phyloP scores from a whole-genome alignment of 2,888 invertebrate species.

The Mantis religiosa region DNA sequence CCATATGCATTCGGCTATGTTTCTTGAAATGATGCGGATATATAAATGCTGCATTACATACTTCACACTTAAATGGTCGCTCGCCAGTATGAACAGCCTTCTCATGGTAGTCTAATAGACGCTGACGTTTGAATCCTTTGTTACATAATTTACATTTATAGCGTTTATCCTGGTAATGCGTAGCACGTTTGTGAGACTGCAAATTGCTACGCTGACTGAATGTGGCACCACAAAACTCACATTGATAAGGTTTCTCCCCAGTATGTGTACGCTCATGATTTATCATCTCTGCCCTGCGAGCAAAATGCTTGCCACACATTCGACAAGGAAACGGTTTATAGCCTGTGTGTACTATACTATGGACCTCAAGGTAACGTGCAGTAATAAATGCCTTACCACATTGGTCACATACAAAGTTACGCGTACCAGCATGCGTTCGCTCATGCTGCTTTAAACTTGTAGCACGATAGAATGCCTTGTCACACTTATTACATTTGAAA shows the following conservation, averaged over 20 bases:
- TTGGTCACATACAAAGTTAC: slow-evolving; percentile 63
- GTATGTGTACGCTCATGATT: slow-evolving; percentile 80
- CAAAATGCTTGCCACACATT: slow-evolving; percentile 70
- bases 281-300: slow-evolving; percentile 67
- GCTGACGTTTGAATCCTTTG: slow-evolving; percentile 67
- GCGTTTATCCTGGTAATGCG: slow-evolving; percentile 69
- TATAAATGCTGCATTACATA: slow-evolving; percentile 72
- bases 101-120: slow-evolving; percentile 74
- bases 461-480: slow-evolving; percentile 69
- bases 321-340: slow-evolving; percentile 66
- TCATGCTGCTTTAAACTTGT: slow-evolving; percentile 73
- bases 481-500: slow-evolving; percentile 61
- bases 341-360: slow-evolving; percentile 74
- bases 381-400: slow-evolving; percentile 73
- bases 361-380: slow-evolving; percentile 71
- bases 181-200: slow-evolving; percentile 73
- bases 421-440: slow-evolving; percentile 66
- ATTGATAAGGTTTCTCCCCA: slow-evolving; percentile 50
- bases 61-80: slow-evolving; percentile 66
- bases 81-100: slow-evolving; percentile 78
- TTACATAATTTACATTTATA: slow-evolving; percentile 67
- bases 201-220: slow-evolving; percentile 80
- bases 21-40: slow-evolving; percentile 81
- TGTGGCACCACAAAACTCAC: slow-evolving; percentile 71
- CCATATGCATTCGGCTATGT: slow-evolving; percentile 67